phyloP scores from a whole-genome alignment of 35 echinoderm and acorn worm genomes.

The Heliocidaris tuberculata region DNA sequence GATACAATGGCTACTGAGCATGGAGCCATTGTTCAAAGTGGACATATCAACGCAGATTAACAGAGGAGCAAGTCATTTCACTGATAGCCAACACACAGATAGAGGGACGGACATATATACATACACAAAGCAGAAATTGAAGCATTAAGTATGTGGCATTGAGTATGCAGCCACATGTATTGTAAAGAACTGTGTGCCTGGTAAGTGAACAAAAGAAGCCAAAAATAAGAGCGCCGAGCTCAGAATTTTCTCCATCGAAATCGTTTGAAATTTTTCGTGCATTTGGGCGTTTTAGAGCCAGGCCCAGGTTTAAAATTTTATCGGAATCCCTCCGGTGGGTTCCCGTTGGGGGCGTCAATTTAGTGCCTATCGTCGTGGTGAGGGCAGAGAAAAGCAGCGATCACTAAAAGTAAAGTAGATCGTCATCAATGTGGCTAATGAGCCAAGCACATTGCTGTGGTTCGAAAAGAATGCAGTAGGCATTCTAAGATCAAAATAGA shows the following conservation, averaged over 20 bases:
- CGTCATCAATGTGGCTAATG: background rate
- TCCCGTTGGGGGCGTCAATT: background rate
- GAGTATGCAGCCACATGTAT: background rate
- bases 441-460: background rate
- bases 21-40: background rate
- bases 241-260: constrained; percentile 17
- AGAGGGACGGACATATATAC: background rate
- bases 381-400: background rate
- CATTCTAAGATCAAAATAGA: too few relatives aligned
- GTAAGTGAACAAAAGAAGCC: background rate
- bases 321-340: background rate
- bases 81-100: background rate
- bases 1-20: constrained; percentile 18
- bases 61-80: background rate
- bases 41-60: background rate
- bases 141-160: background rate
- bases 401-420: background rate
- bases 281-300: constrained; percentile 3
- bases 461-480: background rate
- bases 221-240: background rate
- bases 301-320: background rate
- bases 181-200: background rate
- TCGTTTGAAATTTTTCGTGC: constrained; percentile 4
- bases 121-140: background rate
- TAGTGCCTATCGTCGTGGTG: background rate